Base-by-base conservation (phyloP, 2,113 vertebrate genomes). In the Xiphophorus couchianus region DNA sequence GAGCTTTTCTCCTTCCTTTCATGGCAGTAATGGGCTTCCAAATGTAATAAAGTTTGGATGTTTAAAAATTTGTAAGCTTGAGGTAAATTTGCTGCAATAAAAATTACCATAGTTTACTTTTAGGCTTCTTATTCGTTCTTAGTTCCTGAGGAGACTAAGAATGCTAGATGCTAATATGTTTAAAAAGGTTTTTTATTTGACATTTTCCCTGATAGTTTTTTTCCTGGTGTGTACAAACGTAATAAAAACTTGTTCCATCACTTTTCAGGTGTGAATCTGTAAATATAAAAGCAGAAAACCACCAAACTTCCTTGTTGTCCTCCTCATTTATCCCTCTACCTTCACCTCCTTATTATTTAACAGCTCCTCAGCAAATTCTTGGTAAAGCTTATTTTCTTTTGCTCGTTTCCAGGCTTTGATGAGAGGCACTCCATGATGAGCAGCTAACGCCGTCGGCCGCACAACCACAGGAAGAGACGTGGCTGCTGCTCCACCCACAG, bases 371-470 rank as follows among this genome's bases (percentile, higher is more conserved):
- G 27, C 19, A 66, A 12, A 31, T 39, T 39, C 13, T 22, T 25
- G 31, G 2, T 39, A 66, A 66, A 66, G 2, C 25, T 39, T 15
- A 22, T 30, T 30, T 29, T 61, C 8, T 19, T 58, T 30, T 73
- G 22, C 58, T 2, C 58, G 69, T 72, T 54, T 39, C 6, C 61
- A 82, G 92, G 93, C 88, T 88, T 88, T 68, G n/a, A 93, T 93
- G 90, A 90, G 90, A 87, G 83, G 78, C 81, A 84, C 76, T 88
- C 80, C 87, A 92, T 35, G 85, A 94, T 94, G 93, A 86, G 88
- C 87, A 93, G 93, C 81, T 93, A 93, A 93, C 91, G 67, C 79
- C 54, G 66, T 74, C 68, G 71, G 89, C 79, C 66, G 73, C 80
- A 85, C 88, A 78, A 80, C 79, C 60, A 73, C 90, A 91, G 82